Percentiles rank a stretch among this genome's conserved stretches.
phyloP scores from a whole-genome alignment of 2,113 vertebrate genomes.

The Sapajus apella region DNA sequence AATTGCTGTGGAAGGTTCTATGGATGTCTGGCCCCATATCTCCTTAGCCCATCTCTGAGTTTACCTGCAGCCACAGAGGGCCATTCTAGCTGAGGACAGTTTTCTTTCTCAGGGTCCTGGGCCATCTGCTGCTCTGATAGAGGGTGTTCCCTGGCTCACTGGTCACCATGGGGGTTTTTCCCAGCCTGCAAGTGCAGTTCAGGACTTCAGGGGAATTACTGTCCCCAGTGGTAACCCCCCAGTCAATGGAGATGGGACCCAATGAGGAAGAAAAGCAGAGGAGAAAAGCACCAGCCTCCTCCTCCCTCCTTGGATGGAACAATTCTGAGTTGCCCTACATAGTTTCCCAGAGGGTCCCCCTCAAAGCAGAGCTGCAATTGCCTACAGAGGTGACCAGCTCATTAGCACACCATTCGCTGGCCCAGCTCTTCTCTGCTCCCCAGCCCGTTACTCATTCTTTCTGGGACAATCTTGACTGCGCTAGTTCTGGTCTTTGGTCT shows the following conservation, averaged over 20 bases:
- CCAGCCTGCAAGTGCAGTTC: neutral
- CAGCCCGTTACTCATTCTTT: neutral
- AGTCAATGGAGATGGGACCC: fast-evolving
- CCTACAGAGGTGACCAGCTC: neutral
- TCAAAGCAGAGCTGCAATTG: neutral
- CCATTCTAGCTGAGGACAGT: fast-evolving
- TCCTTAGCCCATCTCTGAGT: fast-evolving
- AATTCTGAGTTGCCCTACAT: fast-evolving
- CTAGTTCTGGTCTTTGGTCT: neutral
- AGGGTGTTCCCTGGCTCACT: neutral
- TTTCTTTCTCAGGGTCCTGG: too few relatives aligned
- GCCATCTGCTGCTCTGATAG: neutral
- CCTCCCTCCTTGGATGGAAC: fast-evolving
- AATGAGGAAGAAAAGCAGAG: fast-evolving
- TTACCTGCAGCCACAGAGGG: neutral
- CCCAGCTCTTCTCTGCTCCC: neutral
- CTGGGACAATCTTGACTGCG: neutral
- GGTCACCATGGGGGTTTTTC: neutral
- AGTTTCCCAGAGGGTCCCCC: neutral
- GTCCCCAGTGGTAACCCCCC: neutral
- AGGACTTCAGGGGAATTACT: neutral
- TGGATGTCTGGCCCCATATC: fast-evolving
- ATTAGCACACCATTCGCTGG: fast-evolving
- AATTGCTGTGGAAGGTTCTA: neutral
- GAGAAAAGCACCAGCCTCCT: neutral